Conservation (phyloP, 2,888 invertebrate genomes). For the Choreutis nemorana region DNA sequence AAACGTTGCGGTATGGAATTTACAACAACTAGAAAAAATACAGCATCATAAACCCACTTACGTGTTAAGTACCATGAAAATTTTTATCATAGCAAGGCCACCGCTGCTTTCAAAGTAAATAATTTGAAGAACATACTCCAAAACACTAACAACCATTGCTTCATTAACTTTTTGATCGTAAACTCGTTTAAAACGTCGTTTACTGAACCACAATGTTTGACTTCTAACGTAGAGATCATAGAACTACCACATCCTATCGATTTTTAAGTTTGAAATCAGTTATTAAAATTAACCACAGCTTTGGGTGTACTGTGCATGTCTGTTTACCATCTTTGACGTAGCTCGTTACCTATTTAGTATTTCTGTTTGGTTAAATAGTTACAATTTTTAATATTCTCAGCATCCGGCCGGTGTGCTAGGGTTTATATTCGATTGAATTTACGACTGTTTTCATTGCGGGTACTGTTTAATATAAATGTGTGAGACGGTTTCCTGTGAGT, state of each 20-base stretch:
- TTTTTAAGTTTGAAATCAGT: constrained; percentile 40
- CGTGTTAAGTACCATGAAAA: too few relatives aligned
- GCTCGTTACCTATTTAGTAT: constrained; percentile 38
- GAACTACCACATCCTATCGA: constrained; percentile 49
- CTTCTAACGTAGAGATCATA: constrained; percentile 24
- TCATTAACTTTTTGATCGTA: constrained; percentile 22
- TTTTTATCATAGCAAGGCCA: constrained; percentile 14
- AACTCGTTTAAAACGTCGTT: constrained; percentile 22
- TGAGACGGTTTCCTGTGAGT: constrained; percentile 53
- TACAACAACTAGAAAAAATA: too few relatives aligned
- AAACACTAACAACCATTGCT: constrained; percentile 17
- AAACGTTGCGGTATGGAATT: too few relatives aligned
- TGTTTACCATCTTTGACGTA: constrained; percentile 17
- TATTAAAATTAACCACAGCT: constrained; percentile 45
- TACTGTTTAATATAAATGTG: constrained; percentile 60
- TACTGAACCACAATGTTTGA: constrained; percentile 32
- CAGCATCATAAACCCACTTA: constrained; percentile 24
- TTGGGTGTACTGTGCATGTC: too few relatives aligned
- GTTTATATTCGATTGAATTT: constrained; percentile 61
- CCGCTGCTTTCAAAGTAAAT: constrained; percentile 3
- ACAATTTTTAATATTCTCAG: constrained; percentile 44
- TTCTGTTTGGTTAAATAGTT: constrained; percentile 43
- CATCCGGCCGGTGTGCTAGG: constrained; percentile 43
- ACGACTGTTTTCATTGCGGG: constrained; percentile 62
- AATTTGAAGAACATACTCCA: constrained; percentile 8